Evolutionary conservation across 1,140 invertebrate genomes (phyloP).

Genomic region (Proales similis): DNA sequence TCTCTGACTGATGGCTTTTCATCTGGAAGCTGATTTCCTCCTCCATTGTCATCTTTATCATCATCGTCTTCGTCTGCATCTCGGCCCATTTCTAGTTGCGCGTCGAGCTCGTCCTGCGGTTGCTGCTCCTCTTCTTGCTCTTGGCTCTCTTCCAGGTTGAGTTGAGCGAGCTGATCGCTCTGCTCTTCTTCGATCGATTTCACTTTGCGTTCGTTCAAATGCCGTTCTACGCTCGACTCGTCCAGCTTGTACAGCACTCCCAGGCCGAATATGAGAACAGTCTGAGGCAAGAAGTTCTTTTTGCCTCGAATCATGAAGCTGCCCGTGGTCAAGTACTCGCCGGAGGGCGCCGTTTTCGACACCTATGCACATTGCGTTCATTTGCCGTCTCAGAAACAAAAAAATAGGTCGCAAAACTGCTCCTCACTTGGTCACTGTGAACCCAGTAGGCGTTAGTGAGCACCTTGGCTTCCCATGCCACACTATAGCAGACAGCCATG

Average conservation of each 20-base stretch:
- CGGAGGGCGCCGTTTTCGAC: constrained; percentile 93
- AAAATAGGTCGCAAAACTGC: constrained; percentile 39
- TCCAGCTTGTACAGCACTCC: constrained; percentile 73
- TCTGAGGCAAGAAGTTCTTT: constrained; percentile 89
- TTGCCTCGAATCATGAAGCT: constrained; percentile 96
- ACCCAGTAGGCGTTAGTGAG: constrained; percentile 94
- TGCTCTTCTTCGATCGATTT: constrained; percentile 38
- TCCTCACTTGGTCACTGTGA: constrained; percentile 77
- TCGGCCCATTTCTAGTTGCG: constrained; percentile 18
- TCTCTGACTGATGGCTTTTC: constrained; percentile 40
- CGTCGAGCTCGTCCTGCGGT: constrained; percentile 41
- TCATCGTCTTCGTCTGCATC: constrained; percentile 11
- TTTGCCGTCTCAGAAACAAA: constrained; percentile 3
- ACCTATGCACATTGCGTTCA: constrained; percentile 59
- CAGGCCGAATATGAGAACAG: constrained; percentile 83
- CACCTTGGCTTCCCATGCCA: constrained; percentile 93
- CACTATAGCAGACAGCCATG: constrained; percentile 92
- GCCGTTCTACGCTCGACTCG: constrained; percentile 15
- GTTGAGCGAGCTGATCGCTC: constrained; percentile 24
- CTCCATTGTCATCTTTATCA: constrained; percentile 32
- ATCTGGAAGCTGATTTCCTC: constrained; percentile 35
- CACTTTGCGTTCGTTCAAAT: constrained; percentile 36
- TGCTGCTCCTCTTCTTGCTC: constrained; percentile 49
- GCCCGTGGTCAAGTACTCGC: constrained; percentile 87
- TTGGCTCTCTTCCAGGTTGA: constrained; percentile 39